phyloP scores from a whole-genome alignment of 2,797 vertebrate species.

The Halcyon badia region DNA sequence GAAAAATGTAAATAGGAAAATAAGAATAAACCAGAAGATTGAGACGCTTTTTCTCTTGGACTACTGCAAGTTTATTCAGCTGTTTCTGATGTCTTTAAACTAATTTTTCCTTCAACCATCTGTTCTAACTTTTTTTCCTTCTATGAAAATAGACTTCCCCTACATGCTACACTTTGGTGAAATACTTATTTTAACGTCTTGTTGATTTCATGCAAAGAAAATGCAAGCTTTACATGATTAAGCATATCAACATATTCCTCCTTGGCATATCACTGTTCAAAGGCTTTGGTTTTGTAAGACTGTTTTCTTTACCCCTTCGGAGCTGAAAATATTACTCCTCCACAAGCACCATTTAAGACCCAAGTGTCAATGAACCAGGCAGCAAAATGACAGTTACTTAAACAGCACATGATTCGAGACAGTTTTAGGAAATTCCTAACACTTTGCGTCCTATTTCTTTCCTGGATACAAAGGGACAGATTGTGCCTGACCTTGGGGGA shows the following conservation, averaged over 20 bases:
- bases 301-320: constrained; percentile 81
- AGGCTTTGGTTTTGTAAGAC: constrained; percentile 54
- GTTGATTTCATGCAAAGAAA: constrained; percentile 78
- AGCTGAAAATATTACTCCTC: constrained; percentile 80
- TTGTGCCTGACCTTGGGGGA: constrained; percentile 56
- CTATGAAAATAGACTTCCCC: constrained; percentile 79
- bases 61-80: constrained; percentile 86
- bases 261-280: constrained; percentile 43
- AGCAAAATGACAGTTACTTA: constrained; percentile 79
- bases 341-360: constrained; percentile 78
- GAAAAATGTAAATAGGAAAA: constrained; percentile 69
- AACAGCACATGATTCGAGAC: constrained; percentile 77
- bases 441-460: constrained; percentile 49
- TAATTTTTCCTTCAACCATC: constrained; percentile 84
- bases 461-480: constrained; percentile 68
- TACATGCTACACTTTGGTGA: constrained; percentile 77
- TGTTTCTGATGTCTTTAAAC: constrained; percentile 89
- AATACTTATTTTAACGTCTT: constrained; percentile 82
- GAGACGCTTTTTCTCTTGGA: constrained; percentile 54
- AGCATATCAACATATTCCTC: constrained; percentile 79
- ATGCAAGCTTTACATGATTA: constrained; percentile 67
- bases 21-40: constrained; percentile 61
- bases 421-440: constrained; percentile 80
- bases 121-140: constrained; percentile 83
- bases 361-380: constrained; percentile 81